Conservation (phyloP, 2,113 vertebrate species). For the Acanthisitta chloris region DNA sequence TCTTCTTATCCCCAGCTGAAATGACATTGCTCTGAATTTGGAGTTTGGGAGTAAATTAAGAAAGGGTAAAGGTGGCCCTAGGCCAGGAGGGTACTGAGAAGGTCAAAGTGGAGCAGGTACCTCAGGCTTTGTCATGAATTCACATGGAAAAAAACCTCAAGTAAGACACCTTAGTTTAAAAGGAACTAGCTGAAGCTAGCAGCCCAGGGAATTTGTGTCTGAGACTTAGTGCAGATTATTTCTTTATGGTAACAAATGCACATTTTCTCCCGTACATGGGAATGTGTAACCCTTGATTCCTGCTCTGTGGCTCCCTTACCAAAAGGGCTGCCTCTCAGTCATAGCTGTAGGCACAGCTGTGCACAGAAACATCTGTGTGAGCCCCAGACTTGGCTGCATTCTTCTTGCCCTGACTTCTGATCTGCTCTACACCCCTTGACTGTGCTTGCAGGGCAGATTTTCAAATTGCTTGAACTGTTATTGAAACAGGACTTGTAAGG, state of each 20-base stretch:
- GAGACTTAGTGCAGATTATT: not conserved
- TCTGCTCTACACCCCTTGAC: not conserved
- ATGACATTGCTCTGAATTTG: not conserved
- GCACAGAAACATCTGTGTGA: not conserved
- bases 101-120: not conserved
- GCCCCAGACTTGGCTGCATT: not conserved
- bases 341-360: not conserved
- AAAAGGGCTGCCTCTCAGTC: not conserved
- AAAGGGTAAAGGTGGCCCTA: not conserved
- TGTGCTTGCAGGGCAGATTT: constrained; percentile 7
- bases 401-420: not conserved
- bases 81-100: not conserved
- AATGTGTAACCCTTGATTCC: not conserved
- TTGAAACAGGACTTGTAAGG: constrained; percentile 5
- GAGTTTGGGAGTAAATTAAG: not conserved
- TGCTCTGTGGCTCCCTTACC: not conserved
- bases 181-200: not conserved
- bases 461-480: constrained; percentile 29
- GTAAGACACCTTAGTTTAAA: not conserved
- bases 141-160: not conserved
- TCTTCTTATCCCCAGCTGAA: not conserved
- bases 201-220: not conserved
- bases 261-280: not conserved
- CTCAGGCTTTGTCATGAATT: not conserved
- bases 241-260: not conserved